Evolutionary conservation across 1,140 invertebrate genomes (phyloP).

Genomic region (Drosophila asahinai): DNA sequence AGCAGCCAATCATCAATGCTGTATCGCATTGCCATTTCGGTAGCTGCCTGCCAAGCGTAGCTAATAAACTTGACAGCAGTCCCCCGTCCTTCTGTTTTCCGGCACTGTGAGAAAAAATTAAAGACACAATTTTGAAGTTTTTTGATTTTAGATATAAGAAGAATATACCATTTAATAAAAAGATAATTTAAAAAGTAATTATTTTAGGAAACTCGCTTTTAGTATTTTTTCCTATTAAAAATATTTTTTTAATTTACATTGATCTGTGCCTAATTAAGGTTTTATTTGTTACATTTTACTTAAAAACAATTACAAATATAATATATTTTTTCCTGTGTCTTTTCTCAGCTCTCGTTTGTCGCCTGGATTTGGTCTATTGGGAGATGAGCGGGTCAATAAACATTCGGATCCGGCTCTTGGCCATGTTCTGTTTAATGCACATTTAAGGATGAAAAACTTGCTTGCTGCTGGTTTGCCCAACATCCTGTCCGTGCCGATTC

Average conservation of each 20-base stretch:
- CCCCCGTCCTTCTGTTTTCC: conserved; percentile 7
- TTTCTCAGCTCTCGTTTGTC: conserved; percentile 1
- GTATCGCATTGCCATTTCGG: conserved; percentile 60
- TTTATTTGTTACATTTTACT: too few relatives aligned
- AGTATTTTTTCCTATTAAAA: too few relatives aligned
- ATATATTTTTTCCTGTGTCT: background rate
- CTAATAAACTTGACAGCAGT: conserved; percentile 75
- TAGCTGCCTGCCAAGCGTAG: conserved; percentile 49
- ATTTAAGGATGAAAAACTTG: conserved; percentile 51
- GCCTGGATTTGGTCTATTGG: conserved; percentile 23
- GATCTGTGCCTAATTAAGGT: too few relatives aligned
- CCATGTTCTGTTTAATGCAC: conserved; percentile 65
- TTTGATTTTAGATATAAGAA: too few relatives aligned
- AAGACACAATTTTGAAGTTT: too few relatives aligned
- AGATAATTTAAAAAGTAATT: too few relatives aligned
- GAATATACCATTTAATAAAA: too few relatives aligned
- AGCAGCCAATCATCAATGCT: conserved; percentile 78
- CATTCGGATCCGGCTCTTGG: conserved; percentile 29
- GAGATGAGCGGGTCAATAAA: conserved; percentile 45
- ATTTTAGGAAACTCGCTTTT: too few relatives aligned
- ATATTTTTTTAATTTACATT: too few relatives aligned
- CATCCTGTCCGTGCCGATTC: conserved; percentile 39
- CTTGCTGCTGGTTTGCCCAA: conserved; percentile 12
- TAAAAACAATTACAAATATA: too few relatives aligned
- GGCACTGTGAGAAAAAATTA: conserved; percentile 7